A percentile compares a stretch with the other conserved stretches of the same genome.
phyloP scores from a whole-genome alignment of 2,888 invertebrate genomes.

The Lasioglossum figueresi region DNA sequence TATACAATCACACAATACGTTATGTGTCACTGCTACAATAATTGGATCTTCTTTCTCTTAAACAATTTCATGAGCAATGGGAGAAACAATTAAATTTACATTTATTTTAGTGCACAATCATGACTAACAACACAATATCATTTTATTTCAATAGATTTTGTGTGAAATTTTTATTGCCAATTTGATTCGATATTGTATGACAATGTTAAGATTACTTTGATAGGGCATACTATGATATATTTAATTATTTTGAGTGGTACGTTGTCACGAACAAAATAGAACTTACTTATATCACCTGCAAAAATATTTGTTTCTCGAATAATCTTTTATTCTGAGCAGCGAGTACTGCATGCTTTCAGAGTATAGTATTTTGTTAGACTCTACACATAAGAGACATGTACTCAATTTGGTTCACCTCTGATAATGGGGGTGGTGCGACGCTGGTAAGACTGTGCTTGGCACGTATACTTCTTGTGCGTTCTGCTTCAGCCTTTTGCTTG shows the following conservation, averaged over 20 bases:
- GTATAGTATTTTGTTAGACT: neutral
- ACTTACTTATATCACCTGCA: neutral
- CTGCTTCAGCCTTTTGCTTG: conserved; percentile 67
- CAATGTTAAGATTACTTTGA: neutral
- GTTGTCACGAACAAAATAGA: neutral
- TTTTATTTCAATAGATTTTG: no score
- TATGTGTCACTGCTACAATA: no score
- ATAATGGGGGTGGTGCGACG: conserved; percentile 81
- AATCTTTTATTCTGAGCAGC: neutral
- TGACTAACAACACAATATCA: no score
- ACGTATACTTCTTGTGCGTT: conserved; percentile 77
- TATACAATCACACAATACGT: no score
- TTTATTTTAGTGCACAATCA: no score
- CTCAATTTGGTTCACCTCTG: conserved; percentile 74
- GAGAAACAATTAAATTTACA: no score
- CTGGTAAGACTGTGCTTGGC: conserved; percentile 83
- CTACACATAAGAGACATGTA: neutral
- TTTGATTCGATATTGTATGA: no score
- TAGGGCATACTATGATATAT: neutral
- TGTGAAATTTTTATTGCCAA: no score
- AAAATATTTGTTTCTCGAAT: neutral
- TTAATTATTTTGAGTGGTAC: neutral
- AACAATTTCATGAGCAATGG: no score
- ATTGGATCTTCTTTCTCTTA: no score
- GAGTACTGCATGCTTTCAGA: neutral